Evolutionary conservation across 2,797 vertebrate species (phyloP).

Genomic region (Allobates femoralis): DNA sequence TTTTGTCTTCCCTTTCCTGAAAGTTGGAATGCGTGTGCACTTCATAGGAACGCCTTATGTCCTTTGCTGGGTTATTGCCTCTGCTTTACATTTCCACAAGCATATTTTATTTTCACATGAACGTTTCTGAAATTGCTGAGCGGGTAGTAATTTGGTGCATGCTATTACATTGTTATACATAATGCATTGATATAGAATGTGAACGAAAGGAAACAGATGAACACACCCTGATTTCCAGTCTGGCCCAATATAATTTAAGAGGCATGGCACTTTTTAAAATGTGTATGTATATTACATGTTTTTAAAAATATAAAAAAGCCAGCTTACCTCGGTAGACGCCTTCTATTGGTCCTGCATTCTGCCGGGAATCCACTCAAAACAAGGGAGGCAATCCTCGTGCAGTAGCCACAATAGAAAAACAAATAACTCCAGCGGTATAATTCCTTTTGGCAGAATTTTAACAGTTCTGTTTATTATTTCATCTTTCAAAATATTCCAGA

Average conservation of each 20-base stretch:
- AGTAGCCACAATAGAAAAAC: too few species aligned
- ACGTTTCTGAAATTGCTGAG: slow-evolving; percentile 22
- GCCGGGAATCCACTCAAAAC: too few species aligned
- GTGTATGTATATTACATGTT: too few species aligned
- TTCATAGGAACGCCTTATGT: slow-evolving; percentile 22
- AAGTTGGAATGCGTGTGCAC: slow-evolving; percentile 32
- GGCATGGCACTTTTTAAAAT: neutral
- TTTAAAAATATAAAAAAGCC: too few species aligned
- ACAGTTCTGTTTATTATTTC: too few species aligned
- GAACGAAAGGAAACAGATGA: neutral
- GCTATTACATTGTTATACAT: neutral
- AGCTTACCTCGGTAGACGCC: too few species aligned
- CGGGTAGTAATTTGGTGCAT: neutral
- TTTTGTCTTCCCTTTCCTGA: slow-evolving; percentile 58
- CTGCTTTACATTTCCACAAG: slow-evolving; percentile 10
- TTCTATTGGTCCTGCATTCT: too few species aligned
- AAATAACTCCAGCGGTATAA: too few species aligned
- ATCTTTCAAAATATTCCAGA: too few species aligned
- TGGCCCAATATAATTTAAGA: neutral
- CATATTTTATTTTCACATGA: slow-evolving; percentile 7
- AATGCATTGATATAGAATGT: neutral
- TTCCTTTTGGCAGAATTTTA: too few species aligned
- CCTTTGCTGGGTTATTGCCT: slow-evolving; percentile 4
- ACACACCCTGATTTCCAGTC: neutral
- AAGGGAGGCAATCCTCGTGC: too few species aligned